These are phyloP conservation scores for Pyrgus malvae DNA, from an alignment of 2,888 invertebrate species.

Conservation along the genomic window DNA sequence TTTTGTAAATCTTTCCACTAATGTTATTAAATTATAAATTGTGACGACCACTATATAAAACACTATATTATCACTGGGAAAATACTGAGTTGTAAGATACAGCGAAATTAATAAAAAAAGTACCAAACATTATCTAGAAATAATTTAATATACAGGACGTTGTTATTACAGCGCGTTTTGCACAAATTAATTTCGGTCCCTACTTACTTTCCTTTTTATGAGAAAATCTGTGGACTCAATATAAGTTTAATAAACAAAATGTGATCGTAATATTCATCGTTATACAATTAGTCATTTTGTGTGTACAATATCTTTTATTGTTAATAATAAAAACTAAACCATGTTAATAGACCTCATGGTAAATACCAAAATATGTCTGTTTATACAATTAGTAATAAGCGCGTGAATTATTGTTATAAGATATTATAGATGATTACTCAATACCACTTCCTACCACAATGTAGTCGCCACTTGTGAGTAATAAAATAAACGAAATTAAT, in stretches of 20 bases:
- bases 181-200: neutral
- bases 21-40: neutral
- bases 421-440: too few species aligned
- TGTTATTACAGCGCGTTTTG: neutral
- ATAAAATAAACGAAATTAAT: too few species aligned
- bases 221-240: slow-evolving; percentile 59
- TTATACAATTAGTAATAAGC: neutral
- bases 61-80: slow-evolving; percentile 8
- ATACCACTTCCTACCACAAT: too few species aligned
- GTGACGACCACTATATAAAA: neutral
- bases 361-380: slow-evolving; percentile 25
- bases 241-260: slow-evolving; percentile 38
- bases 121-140: neutral
- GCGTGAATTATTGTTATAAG: neutral
- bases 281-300: slow-evolving; percentile 49
- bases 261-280: slow-evolving; percentile 34
- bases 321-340: slow-evolving; percentile 29
- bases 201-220: slow-evolving; percentile 48
- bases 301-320: slow-evolving; percentile 36
- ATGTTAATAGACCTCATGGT: slow-evolving; percentile 30
- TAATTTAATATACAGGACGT: slow-evolving; percentile 11
- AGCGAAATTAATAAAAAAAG: neutral
- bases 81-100: slow-evolving; percentile 2
- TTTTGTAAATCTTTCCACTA: neutral
- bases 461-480: too few species aligned